These are phyloP conservation scores for Gambusia holbrooki DNA, from an alignment of 2,113 vertebrate genomes.

Conservation along the genomic window DNA sequence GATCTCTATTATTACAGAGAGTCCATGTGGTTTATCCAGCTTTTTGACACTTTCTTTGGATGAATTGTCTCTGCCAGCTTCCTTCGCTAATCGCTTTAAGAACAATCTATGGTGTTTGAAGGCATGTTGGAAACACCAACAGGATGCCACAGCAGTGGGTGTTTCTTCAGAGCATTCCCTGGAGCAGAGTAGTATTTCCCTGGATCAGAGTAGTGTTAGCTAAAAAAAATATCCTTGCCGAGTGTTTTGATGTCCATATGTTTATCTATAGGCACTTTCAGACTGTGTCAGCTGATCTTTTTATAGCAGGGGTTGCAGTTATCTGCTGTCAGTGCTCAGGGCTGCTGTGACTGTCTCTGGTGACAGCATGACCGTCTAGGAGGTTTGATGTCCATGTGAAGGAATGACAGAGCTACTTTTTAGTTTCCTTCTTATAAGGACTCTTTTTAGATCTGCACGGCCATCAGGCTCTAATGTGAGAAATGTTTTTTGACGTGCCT, in stretches of 20 bases:
- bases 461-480: background rate
- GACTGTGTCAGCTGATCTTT: slow-evolving; percentile 66
- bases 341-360: slow-evolving; percentile 40
- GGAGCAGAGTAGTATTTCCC: slow-evolving; percentile 20
- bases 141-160: background rate
- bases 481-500: background rate
- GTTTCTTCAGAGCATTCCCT: slow-evolving; percentile 21
- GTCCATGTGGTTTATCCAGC: background rate
- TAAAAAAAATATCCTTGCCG: slow-evolving; percentile 14
- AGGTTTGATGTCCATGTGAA: slow-evolving; percentile 15
- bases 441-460: too few species aligned
- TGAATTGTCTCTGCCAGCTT: slow-evolving; percentile 4
- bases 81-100: slow-evolving; percentile 1
- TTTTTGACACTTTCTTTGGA: background rate
- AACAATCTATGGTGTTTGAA: slow-evolving; percentile 3
- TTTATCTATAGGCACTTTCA: slow-evolving; percentile 58
- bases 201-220: background rate
- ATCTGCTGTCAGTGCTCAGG: slow-evolving; percentile 51
- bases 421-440: background rate
- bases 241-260: slow-evolving; percentile 25
- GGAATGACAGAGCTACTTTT: slow-evolving; percentile 13
- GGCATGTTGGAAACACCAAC: slow-evolving; percentile 12
- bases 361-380: slow-evolving; percentile 27
- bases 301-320: slow-evolving; percentile 61
- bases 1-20: background rate